phyloP scores from a whole-genome alignment of 2,797 vertebrate genomes.

The Hydrolagus colliei region DNA sequence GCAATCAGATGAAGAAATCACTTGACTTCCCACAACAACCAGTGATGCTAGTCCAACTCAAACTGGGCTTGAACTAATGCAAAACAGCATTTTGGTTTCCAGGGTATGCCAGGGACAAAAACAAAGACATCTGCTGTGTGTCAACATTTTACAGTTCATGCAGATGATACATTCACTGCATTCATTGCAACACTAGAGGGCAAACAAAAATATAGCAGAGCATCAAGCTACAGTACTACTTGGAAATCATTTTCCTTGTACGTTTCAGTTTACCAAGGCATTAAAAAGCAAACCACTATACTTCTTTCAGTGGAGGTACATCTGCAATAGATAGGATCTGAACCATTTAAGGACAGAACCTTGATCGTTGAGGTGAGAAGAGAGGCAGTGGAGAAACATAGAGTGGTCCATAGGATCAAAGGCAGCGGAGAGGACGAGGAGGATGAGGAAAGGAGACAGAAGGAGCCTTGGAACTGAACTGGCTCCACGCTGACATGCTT shows the following conservation, averaged over 20 bases:
- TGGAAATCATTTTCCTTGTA: not conserved
- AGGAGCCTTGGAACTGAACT: too few species aligned
- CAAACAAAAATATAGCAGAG: not conserved
- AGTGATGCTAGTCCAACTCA: not conserved
- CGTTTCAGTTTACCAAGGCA: not conserved
- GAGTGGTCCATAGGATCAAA: too few species aligned
- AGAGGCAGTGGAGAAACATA: too few species aligned
- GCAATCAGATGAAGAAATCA: not conserved
- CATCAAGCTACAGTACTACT: not conserved
- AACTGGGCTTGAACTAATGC: not conserved
- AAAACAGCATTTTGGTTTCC: not conserved
- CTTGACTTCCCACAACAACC: not conserved
- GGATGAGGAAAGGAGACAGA: too few species aligned
- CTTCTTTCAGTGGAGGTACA: not conserved
- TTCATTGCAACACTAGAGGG: not conserved
- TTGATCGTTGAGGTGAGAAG: too few species aligned
- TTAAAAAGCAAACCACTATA: not conserved
- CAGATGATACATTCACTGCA: not conserved
- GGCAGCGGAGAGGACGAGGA: too few species aligned
- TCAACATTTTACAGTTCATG: not conserved
- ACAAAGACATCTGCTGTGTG: not conserved
- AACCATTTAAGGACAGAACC: too few species aligned
- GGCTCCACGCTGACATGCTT: too few species aligned
- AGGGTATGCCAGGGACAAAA: not conserved
- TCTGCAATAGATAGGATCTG: not conserved